Evolutionary conservation across 2,888 invertebrate species (phyloP).

Genomic region (Brenthis ino): DNA sequence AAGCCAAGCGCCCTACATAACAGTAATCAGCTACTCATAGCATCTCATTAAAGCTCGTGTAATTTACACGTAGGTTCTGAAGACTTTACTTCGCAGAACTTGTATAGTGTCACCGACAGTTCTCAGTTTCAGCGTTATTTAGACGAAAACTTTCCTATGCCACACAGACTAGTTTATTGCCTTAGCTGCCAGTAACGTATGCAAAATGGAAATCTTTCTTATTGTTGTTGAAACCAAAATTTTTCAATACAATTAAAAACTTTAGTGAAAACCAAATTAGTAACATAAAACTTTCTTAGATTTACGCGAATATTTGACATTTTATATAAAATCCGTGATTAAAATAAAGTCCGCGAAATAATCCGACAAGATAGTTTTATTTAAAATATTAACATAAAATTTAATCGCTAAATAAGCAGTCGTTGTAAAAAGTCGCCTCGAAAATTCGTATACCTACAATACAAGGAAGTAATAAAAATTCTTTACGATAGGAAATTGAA

Average conservation of each 20-base stretch:
- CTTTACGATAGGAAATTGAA: too few relatives aligned
- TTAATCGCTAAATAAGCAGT: too few relatives aligned
- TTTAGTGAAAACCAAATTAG: too few relatives aligned
- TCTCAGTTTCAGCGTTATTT: slow-evolving; percentile 16
- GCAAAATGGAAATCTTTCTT: neutral
- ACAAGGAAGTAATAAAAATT: too few relatives aligned
- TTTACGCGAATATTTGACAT: too few relatives aligned
- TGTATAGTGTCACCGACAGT: slow-evolving; percentile 19
- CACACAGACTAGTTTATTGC: slow-evolving; percentile 12
- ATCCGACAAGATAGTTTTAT: too few relatives aligned
- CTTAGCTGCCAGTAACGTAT: neutral
- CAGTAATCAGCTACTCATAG: slow-evolving; percentile 14
- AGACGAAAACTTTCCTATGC: slow-evolving; percentile 19
- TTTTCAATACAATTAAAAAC: neutral
- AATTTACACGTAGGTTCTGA: slow-evolving; percentile 13
- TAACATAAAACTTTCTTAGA: too few relatives aligned
- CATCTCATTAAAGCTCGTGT: slow-evolving; percentile 18
- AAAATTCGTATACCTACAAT: too few relatives aligned
- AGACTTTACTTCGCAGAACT: slow-evolving; percentile 12
- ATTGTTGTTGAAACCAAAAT: neutral
- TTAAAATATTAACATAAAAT: too few relatives aligned
- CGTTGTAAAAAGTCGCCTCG: too few relatives aligned
- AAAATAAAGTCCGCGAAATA: too few relatives aligned
- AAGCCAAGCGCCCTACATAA: slow-evolving; percentile 1
- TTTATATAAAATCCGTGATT: too few relatives aligned